Conservation (phyloP, 2,797 vertebrate species). For the Apogon hyalosoma region DNA sequence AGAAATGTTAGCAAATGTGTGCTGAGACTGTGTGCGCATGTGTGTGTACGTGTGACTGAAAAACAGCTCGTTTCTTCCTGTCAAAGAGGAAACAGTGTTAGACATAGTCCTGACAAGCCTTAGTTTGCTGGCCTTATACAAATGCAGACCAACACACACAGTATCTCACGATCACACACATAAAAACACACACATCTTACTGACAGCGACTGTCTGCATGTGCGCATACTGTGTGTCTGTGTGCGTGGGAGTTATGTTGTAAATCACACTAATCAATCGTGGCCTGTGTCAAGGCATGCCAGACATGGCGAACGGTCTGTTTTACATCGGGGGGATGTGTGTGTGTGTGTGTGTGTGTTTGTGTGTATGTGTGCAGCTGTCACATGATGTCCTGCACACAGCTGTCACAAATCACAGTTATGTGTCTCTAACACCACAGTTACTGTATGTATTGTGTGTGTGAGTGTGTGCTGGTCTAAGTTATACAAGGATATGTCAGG, state of each 20-base stretch:
- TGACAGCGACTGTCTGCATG: conserved; percentile 19
- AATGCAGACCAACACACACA: conserved; percentile 18
- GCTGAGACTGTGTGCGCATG: neutral
- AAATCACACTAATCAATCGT: conserved; percentile 75
- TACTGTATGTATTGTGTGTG: conserved; percentile 24
- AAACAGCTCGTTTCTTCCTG: conserved; percentile 29
- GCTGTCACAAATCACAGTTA: conserved; percentile 67
- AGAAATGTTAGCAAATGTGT: neutral
- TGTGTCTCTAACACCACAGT: conserved; percentile 43
- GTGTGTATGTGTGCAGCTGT: conserved; percentile 42
- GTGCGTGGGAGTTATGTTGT: conserved; percentile 65
- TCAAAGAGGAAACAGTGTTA: conserved; percentile 44
- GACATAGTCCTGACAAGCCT: conserved; percentile 67
- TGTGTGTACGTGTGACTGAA: conserved; percentile 5
- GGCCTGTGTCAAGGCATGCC: conserved; percentile 76
- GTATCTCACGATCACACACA: conserved; percentile 23
- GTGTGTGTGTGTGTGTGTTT: conserved; percentile 8
- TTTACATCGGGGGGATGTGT: conserved; percentile 58
- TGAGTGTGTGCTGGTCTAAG: conserved; percentile 13
- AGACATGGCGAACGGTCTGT: conserved; percentile 74
- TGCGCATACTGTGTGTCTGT: conserved; percentile 11
- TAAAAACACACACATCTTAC: conserved; percentile 23
- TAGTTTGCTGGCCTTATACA: conserved; percentile 76
- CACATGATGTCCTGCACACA: conserved; percentile 68
- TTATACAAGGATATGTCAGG: conserved; percentile 10